Evolutionary conservation across 1,140 invertebrate species (phyloP).

Genomic region (Aphelenchoides avenae): DNA sequence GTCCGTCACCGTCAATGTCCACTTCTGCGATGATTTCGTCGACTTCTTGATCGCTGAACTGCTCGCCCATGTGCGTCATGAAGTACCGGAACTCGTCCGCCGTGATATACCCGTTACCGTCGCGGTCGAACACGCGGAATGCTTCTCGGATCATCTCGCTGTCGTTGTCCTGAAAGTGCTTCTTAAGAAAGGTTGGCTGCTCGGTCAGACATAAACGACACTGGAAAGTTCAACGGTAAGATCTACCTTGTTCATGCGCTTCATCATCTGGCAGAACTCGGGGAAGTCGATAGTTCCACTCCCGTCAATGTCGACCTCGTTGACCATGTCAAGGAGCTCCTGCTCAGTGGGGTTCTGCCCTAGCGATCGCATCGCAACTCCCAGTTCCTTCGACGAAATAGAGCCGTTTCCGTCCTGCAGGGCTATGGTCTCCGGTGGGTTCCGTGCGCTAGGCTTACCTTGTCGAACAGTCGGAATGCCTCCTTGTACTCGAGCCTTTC

Average conservation of each 20-base stretch:
- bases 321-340: constrained; percentile 59
- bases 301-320: constrained; percentile 58
- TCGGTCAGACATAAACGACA: neutral
- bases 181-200: neutral
- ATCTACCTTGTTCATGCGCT: constrained; percentile 54
- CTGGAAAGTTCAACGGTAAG: neutral
- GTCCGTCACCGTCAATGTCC: constrained; percentile 59
- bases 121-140: constrained; percentile 57
- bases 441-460: constrained; percentile 41
- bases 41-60: constrained; percentile 58
- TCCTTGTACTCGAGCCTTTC: constrained; percentile 67
- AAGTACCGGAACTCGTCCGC: constrained; percentile 55
- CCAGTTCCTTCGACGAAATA: constrained; percentile 58
- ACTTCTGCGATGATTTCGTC: constrained; percentile 59
- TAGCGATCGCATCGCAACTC: constrained; percentile 57
- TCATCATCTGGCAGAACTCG: constrained; percentile 60
- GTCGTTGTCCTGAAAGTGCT: constrained; percentile 53
- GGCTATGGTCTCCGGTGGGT: too few species aligned
- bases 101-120: constrained; percentile 59
- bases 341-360: constrained; percentile 59
- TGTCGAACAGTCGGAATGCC: constrained; percentile 57
- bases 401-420: constrained; percentile 59
- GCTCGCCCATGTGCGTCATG: constrained; percentile 59
- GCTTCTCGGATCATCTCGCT: constrained; percentile 58
- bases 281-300: constrained; percentile 56